Percentiles rank a stretch among this genome's conserved stretches.
Conservation (phyloP, 2,113 vertebrate genomes). For the Lampris incognitus region DNA sequence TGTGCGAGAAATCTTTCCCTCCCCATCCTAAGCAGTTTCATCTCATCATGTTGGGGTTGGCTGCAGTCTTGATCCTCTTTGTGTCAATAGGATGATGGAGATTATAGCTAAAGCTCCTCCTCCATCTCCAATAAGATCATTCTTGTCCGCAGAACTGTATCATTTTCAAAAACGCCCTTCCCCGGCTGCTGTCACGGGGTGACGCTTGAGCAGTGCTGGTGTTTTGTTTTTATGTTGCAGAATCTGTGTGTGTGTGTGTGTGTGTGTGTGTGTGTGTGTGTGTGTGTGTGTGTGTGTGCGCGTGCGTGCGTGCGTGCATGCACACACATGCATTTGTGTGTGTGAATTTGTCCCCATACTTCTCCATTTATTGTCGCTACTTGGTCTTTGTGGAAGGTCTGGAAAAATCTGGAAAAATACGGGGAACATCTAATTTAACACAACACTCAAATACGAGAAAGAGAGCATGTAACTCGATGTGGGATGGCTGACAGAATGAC, state of each 20-base stretch:
- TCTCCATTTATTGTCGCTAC: background rate
- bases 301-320: background rate
- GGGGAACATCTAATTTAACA: no score
- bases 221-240: no score
- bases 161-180: conserved; percentile 60
- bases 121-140: conserved; percentile 70
- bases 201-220: background rate
- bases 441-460: background rate
- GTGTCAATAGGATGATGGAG: conserved; percentile 77
- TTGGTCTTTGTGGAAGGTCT: background rate
- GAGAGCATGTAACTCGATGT: background rate
- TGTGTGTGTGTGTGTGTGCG: background rate
- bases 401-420: no score
- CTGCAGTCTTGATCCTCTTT: conserved; percentile 75
- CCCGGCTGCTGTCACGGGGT: conserved; percentile 30
- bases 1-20: conserved; percentile 62
- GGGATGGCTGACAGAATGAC: conserved; percentile 5
- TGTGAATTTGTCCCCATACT: background rate
- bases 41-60: conserved; percentile 65
- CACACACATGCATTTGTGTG: background rate
- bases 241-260: conserved; percentile 17
- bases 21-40: conserved; percentile 63
- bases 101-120: conserved; percentile 73
- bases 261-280: conserved; percentile 21
- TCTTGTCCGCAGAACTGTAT: conserved; percentile 58